Evolutionary conservation across 1,140 invertebrate genomes (phyloP), one percentile per base, ranked within the genome.

Genomic region (Cyphomyrmex costatus): DNA sequence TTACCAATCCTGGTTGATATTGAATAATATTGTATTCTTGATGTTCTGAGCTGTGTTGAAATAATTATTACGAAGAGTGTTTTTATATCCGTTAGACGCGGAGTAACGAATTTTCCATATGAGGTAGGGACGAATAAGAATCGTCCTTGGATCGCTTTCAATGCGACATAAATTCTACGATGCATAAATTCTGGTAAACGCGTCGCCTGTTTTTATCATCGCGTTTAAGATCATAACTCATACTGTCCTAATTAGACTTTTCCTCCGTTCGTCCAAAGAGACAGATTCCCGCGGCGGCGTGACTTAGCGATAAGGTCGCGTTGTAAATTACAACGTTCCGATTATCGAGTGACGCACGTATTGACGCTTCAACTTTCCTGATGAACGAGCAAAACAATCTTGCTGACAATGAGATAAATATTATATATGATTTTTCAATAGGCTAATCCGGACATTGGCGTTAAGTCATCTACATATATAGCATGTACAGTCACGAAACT

Each of bases 181-280:
- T 14, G 14, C 21, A 70, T 80, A 79, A 66, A 79, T 79, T n/a
- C 27, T 51, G 8, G 27, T 24, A 24, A 79, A 33, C 8, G 46
- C 46, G n/a, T 36, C n/a, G 77, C 14, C 63, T 68, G 46, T 79
- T 66, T 79, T 66, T 66, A 79, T 66, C 60, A 30, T 66, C 42
- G 61, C 27, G n/a, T 66, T 79, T 68, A 79, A 66, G 77, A 68
- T 79, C 61, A 66, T 79, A 80, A 80, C 16, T 80, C 42, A 80
- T n/a, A 36, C 10, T 42, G 49, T 68, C 46, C 65, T 80, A 80
- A 80, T 80, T 80, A 80, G 63, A 80, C n/a, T 68, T 68, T 68
- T 53, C 30, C 65, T 33, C 30, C 46, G 30, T 56, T 10, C 46
- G 30, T 70, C n/a, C 65, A 24, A 68, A 80, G 46, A 80, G 46